Percentiles rank a stretch among this genome's conserved stretches.
Conservation (phyloP, 2,888 invertebrate genomes). For the Netelia melanura region DNA sequence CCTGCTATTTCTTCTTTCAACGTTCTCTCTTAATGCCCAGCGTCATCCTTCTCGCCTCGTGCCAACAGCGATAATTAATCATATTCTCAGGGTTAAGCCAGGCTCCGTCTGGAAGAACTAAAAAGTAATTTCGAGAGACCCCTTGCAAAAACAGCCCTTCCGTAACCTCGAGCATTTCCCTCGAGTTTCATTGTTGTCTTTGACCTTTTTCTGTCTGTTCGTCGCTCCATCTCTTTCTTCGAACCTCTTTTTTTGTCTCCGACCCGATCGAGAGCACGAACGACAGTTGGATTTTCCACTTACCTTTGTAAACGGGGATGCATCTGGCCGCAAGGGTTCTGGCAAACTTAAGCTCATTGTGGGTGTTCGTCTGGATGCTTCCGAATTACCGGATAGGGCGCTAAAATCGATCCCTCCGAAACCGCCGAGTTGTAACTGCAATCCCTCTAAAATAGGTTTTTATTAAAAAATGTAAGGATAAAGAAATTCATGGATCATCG, state of each 20-base stretch:
- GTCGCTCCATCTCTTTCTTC: neutral
- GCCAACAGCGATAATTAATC: constrained; percentile 59
- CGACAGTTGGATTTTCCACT: constrained; percentile 56
- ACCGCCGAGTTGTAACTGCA: constrained; percentile 76
- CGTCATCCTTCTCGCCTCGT: constrained; percentile 4
- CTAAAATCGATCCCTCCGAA: constrained; percentile 79
- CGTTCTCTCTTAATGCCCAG: constrained; percentile 6
- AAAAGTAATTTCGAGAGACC: constrained; percentile 53
- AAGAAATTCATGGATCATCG: neutral
- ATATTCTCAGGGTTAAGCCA: constrained; percentile 49
- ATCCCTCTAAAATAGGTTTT: constrained; percentile 39
- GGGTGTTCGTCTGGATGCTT: constrained; percentile 67
- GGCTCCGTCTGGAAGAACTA: constrained; percentile 14
- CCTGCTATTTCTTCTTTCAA: neutral
- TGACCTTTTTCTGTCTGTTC: neutral
- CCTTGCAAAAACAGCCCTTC: constrained; percentile 55
- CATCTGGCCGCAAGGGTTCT: constrained; percentile 74
- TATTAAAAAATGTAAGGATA: neutral
- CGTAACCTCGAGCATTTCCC: constrained; percentile 2
- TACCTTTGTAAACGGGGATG: constrained; percentile 77
- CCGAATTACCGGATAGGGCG: constrained; percentile 73
- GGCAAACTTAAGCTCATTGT: constrained; percentile 74
- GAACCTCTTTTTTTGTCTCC: neutral
- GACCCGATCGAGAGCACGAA: neutral
- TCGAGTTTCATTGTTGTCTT: neutral